Evolutionary conservation across 2,888 invertebrate species (phyloP), one percentile per base, ranked within the genome.

Genomic region (Drosophila nigricruria): DNA sequence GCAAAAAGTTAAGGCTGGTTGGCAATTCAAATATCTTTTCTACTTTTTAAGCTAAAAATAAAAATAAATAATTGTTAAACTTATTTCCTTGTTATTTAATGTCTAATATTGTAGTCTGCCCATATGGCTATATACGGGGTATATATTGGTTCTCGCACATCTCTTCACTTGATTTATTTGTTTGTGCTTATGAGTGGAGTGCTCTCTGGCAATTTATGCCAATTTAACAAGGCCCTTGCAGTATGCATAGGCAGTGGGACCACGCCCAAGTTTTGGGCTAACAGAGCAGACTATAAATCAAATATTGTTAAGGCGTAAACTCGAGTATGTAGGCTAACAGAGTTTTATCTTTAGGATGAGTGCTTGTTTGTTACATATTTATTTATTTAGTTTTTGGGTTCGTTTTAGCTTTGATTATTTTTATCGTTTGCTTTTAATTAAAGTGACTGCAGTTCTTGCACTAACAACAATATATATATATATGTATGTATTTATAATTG

Each of bases 81-180:
- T 14, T 2, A 8, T 18, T 49, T 18, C 8, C 0, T 30, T 3
- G 30, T 10, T 27, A 27, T 10, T n/a, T 27, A 10, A n/a, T 27
- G 10, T 1, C 6, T 10, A 2, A 25, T 4, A 16, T 16, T 5
- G 45, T n/a, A n/a, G 9, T 1, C 4, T 14, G 12, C 3, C 0
- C 18, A 30, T 12, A 12, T 3, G 9, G 18, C 5, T 8, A 30
- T 49, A 6, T 20, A 18, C 40, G 40, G 61, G 59, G 69, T 65
- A 79, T 63, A 27, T 25, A 12, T 2, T 16, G 12, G 2, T n/a
- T 50, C 12, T 25, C n/a, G 10, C 16, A 47, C 12, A 5, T 8
- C 47, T 10, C 25, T 49, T 47, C 16, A 25, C 16, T 74, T 84
- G 84, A 84, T 89, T 84, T 84, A 84, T 84, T 87, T 87, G 89